phyloP scores from a whole-genome alignment of 2,113 vertebrate species.

The Gulo gulo region DNA sequence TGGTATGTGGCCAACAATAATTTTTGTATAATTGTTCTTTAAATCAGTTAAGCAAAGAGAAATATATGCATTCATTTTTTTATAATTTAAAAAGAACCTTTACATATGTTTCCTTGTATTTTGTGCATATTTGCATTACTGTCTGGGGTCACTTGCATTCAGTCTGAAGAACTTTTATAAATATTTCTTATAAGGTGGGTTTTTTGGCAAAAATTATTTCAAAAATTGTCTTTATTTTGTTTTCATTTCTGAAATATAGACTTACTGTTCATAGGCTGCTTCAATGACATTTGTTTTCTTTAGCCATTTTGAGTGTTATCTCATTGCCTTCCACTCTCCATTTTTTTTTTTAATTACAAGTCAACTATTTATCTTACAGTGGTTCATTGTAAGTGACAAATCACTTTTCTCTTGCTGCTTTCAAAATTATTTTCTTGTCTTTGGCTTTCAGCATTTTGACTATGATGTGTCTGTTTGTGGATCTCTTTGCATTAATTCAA shows the following conservation, averaged over 20 bases:
- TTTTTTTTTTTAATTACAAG: not conserved
- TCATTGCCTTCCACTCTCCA: not conserved
- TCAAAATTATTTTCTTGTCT: not conserved
- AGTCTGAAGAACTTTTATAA: not conserved
- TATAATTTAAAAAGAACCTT: not conserved
- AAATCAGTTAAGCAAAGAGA: not conserved
- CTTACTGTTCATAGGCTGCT: not conserved
- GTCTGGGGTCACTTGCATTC: not conserved
- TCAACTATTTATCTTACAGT: not conserved
- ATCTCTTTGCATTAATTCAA: not conserved
- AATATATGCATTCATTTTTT: not conserved
- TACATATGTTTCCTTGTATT: not conserved
- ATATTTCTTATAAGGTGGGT: not conserved
- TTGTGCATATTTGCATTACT: not conserved
- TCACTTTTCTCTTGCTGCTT: not conserved
- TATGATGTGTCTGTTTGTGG: not conserved
- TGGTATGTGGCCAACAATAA: not conserved
- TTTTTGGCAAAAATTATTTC: not conserved
- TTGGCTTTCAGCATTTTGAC: not conserved
- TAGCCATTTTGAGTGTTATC: not conserved
- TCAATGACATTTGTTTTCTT: not conserved
- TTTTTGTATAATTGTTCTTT: not conserved
- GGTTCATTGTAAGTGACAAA: not conserved
- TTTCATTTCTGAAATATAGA: not conserved
- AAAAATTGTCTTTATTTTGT: not conserved